These are phyloP conservation scores for Kryptolebias marmoratus DNA, from an alignment of 2,113 vertebrate species.

Conservation along the genomic window DNA sequence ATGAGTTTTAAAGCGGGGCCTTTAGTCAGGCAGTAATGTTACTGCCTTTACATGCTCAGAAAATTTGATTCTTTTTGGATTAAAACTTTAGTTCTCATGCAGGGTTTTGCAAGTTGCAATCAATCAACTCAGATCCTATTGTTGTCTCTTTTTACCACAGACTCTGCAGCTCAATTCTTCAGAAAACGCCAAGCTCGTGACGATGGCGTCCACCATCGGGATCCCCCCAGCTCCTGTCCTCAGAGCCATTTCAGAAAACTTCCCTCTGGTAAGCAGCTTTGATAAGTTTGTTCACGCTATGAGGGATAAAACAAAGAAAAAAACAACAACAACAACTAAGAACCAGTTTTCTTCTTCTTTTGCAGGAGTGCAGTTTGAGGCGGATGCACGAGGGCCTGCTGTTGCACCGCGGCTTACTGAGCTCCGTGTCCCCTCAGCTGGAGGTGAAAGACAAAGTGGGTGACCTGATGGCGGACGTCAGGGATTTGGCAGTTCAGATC, in stretches of 20 bases:
- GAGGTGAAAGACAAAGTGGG: slow-evolving; percentile 21
- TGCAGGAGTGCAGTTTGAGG: slow-evolving; percentile 62
- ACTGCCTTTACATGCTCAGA: too few relatives aligned
- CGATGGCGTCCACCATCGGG: slow-evolving; percentile 52
- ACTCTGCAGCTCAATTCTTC: slow-evolving; percentile 54
- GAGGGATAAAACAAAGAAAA: fast-evolving
- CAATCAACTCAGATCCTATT: neutral
- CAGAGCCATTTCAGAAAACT: slow-evolving; percentile 49
- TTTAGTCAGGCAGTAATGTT: too few relatives aligned
- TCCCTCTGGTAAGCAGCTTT: slow-evolving; percentile 68
- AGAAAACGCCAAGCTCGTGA: slow-evolving; percentile 41
- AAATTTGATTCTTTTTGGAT: too few relatives aligned
- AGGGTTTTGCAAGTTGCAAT: neutral
- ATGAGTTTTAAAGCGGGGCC: too few relatives aligned
- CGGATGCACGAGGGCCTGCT: slow-evolving; percentile 68
- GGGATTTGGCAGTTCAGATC: slow-evolving; percentile 64
- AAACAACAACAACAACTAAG: too few relatives aligned
- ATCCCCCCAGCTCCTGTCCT: slow-evolving; percentile 59
- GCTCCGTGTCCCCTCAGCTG: slow-evolving; percentile 20
- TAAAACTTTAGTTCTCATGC: neutral
- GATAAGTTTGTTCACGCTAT: too few relatives aligned
- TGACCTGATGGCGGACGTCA: slow-evolving; percentile 58
- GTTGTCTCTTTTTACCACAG: slow-evolving; percentile 37
- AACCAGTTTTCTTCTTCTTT: fast-evolving
- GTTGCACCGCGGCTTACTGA: slow-evolving; percentile 65